phyloP scores from a whole-genome alignment of 2,113 vertebrate genomes.

The Balaeniceps rex region DNA sequence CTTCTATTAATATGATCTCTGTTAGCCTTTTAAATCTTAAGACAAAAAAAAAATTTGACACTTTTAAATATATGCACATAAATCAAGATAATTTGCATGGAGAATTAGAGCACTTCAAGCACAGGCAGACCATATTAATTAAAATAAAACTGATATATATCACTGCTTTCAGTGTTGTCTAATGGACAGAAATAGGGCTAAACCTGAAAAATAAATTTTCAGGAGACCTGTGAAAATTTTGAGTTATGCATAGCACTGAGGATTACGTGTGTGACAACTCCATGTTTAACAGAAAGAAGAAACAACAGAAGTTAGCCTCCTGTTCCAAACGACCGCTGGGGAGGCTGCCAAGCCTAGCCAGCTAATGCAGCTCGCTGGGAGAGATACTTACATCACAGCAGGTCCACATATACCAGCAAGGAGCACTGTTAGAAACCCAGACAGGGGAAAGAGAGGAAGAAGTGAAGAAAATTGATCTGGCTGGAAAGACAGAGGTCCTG shows the following conservation, averaged over 20 bases:
- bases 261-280: fast-evolving
- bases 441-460: not conserved
- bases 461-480: not conserved
- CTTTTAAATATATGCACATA: not conserved
- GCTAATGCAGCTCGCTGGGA: fast-evolving
- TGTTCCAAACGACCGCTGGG: not conserved
- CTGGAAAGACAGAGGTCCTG: not conserved
- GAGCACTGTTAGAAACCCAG: not conserved
- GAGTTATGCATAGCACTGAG: not conserved
- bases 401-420: not conserved
- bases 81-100: not conserved
- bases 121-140: not conserved
- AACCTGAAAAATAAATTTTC: not conserved
- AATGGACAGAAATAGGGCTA: not conserved
- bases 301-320: not conserved
- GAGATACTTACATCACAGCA: not conserved
- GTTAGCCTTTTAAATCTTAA: not conserved
- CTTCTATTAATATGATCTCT: not conserved
- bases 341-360: not conserved
- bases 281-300: not conserved
- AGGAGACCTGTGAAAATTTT: not conserved
- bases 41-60: not conserved
- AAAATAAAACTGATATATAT: not conserved
- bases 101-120: not conserved
- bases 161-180: not conserved